phyloP scores from a whole-genome alignment of 2,113 vertebrate species.

The Campylorhamphus procurvoides region DNA sequence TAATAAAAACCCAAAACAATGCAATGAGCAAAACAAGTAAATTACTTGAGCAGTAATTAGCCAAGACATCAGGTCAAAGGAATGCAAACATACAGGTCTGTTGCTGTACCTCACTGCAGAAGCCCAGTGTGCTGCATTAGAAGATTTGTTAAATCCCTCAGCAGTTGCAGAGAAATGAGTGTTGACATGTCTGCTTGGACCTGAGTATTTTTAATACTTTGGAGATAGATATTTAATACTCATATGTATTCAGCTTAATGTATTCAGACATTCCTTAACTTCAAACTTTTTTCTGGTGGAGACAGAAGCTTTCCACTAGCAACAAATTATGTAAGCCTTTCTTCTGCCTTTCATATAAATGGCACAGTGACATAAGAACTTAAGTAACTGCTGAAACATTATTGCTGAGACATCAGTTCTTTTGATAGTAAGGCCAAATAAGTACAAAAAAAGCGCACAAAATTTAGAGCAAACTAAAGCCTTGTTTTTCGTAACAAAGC shows the following conservation, averaged over 20 bases:
- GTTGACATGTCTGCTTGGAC: slow-evolving; percentile 24
- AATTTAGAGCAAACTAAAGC: background rate
- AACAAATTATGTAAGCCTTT: background rate
- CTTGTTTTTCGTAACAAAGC: background rate
- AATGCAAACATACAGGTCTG: slow-evolving; percentile 68
- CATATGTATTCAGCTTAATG: background rate
- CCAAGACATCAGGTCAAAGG: slow-evolving; percentile 64
- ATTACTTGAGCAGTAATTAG: slow-evolving; percentile 55
- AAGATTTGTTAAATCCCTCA: slow-evolving; percentile 38
- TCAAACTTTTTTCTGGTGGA: slow-evolving; percentile 10
- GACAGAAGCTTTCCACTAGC: background rate
- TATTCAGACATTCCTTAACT: slow-evolving; percentile 16
- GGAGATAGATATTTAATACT: slow-evolving; percentile 33
- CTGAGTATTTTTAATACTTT: slow-evolving; percentile 40
- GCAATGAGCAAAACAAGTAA: slow-evolving; percentile 63
- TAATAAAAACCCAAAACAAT: slow-evolving; percentile 53
- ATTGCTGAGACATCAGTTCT: background rate
- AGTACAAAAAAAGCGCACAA: background rate
- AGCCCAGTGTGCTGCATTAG: background rate
- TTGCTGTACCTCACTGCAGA: slow-evolving; percentile 8
- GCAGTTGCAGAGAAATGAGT: slow-evolving; percentile 54
- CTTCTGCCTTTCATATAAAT: background rate
- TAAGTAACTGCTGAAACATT: background rate
- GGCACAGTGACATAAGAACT: background rate
- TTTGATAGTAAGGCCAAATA: background rate